Percentiles rank a stretch among this genome's conserved stretches.
These are phyloP conservation scores for Dendrophyllia cribrosa DNA, from an alignment of 64 coral and sea anemone genomes.

Conservation along the genomic window DNA sequence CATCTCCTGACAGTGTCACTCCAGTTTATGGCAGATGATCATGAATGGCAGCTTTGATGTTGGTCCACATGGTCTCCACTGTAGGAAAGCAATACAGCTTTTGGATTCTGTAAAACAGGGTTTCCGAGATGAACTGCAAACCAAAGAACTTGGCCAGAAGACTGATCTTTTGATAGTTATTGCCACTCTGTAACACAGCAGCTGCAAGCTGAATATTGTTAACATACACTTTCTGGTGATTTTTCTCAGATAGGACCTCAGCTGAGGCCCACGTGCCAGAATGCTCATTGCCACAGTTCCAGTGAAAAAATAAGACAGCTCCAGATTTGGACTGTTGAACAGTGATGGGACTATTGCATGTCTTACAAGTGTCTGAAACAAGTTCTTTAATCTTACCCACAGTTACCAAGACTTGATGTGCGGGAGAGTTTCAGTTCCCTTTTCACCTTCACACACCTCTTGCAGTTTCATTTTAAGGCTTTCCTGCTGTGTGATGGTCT, in stretches of 20 bases:
- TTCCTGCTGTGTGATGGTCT: too few relatives aligned
- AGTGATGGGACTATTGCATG: neutral
- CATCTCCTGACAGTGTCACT: conserved; percentile 23
- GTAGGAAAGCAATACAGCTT: neutral
- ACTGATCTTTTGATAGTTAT: conserved; percentile 2
- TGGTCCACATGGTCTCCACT: neutral
- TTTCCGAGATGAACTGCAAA: neutral
- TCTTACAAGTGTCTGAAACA: neutral
- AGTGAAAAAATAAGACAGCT: neutral
- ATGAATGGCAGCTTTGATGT: neutral
- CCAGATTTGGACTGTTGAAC: neutral
- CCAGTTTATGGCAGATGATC: neutral
- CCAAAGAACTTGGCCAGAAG: conserved; percentile 20
- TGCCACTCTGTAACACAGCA: conserved; percentile 8
- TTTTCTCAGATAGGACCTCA: neutral
- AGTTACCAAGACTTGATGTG: neutral
- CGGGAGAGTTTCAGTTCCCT: neutral
- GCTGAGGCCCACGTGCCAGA: neutral
- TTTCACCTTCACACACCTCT: neutral
- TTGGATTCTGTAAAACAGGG: conserved; percentile 18
- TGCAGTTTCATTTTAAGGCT: too few relatives aligned
- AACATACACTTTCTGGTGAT: conserved; percentile 12
- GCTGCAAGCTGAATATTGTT: conserved; percentile 23
- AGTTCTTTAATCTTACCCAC: neutral
- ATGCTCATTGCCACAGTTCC: conserved; percentile 1